A percentile compares a stretch with the other conserved stretches of the same genome.
Evolutionary conservation across 2,113 vertebrate species (phyloP).

Genomic region (Ardeotis arabs): DNA sequence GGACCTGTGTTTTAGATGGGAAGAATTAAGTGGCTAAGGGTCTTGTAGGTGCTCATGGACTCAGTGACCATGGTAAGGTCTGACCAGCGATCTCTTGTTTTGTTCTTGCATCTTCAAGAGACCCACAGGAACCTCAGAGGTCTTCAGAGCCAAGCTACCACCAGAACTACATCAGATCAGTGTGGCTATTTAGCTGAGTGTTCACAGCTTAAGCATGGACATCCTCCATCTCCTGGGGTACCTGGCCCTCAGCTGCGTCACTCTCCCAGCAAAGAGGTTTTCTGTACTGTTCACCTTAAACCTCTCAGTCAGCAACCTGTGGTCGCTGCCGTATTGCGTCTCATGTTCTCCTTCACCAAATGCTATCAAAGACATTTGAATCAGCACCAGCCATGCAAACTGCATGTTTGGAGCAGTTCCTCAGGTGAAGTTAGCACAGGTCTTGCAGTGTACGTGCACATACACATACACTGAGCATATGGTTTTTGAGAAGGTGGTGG

Average conservation of each 20-base stretch:
- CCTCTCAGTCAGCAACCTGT: not conserved
- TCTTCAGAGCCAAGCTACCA: not conserved
- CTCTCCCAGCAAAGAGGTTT: not conserved
- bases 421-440: not conserved
- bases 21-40: not conserved
- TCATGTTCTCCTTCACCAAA: not conserved
- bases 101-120: not conserved
- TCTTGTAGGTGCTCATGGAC: not conserved
- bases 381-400: not conserved
- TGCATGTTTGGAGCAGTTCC: not conserved
- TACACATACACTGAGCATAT: not conserved
- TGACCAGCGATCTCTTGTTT: not conserved
- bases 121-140: not conserved
- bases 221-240: not conserved
- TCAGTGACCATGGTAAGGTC: not conserved
- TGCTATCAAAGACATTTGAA: not conserved
- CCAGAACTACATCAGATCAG: rapidly evolving
- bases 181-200: not conserved
- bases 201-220: not conserved
- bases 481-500: not conserved
- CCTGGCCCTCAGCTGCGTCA: not conserved
- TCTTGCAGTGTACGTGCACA: not conserved
- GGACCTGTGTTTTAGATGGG: not conserved
- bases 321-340: not conserved
- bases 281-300: not conserved